Evolutionary conservation across 2,113 vertebrate species (phyloP).

Genomic region (Bujurquina vittata): DNA sequence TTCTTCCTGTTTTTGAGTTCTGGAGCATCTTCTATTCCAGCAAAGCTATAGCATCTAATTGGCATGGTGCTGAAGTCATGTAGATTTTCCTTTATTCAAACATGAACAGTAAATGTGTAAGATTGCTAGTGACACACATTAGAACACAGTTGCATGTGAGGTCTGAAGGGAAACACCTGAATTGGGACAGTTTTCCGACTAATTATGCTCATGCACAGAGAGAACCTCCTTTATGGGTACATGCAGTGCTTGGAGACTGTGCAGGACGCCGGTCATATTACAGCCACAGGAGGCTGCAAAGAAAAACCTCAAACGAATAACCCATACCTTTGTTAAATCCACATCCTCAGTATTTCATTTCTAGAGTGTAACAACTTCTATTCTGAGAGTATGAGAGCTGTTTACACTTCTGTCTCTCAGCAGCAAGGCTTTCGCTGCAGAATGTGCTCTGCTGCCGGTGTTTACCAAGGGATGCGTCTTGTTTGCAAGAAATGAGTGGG

Average conservation of each 20-base stretch:
- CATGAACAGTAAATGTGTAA: rapidly evolving
- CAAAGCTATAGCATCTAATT: conserved; percentile 4
- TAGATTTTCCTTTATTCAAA: not conserved
- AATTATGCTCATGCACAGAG: not conserved
- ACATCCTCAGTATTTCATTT: conserved; percentile 13
- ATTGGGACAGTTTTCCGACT: not conserved
- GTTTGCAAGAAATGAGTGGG: conserved; percentile 35
- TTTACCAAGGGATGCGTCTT: conserved; percentile 36
- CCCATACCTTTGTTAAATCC: conserved; percentile 6
- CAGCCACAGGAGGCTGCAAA: conserved; percentile 8
- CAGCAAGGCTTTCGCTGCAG: conserved; percentile 6
- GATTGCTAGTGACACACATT: not conserved
- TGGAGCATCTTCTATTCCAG: not conserved
- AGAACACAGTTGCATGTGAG: not conserved
- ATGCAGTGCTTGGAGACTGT: not conserved
- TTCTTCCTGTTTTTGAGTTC: not conserved
- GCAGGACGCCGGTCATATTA: conserved; percentile 12
- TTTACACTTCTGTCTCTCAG: conserved; percentile 43
- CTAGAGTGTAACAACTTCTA: conserved; percentile 17
- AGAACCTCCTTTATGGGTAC: conserved; percentile 2
- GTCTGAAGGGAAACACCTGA: not conserved
- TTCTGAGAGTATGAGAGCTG: conserved; percentile 20
- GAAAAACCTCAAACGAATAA: not conserved
- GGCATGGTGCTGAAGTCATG: not conserved
- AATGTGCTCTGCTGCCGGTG: conserved; percentile 39